These are phyloP conservation scores for Polypterus bichir DNA, from an alignment of 2,113 vertebrate species.

Conservation along the genomic window DNA sequence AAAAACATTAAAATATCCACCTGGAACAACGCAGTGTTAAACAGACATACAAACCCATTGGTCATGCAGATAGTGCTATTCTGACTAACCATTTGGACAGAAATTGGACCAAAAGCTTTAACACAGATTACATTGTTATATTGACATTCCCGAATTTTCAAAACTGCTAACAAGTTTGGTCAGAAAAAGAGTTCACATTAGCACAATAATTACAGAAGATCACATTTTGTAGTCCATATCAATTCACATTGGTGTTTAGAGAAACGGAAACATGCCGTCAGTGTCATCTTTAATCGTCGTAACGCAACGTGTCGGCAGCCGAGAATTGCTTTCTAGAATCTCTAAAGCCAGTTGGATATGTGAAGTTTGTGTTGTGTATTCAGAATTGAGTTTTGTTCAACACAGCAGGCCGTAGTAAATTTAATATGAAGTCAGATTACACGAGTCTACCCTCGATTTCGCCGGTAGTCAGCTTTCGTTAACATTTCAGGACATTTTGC, in stretches of 20 bases:
- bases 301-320: slow-evolving; percentile 30
- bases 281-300: slow-evolving; percentile 33
- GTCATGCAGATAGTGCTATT: slow-evolving; percentile 85
- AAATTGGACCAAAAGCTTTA: slow-evolving; percentile 71
- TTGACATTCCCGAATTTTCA: slow-evolving; percentile 63
- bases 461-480: too few species aligned
- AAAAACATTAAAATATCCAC: slow-evolving; percentile 69
- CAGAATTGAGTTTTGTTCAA: too few species aligned
- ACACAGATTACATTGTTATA: slow-evolving; percentile 72
- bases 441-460: too few species aligned
- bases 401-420: too few species aligned
- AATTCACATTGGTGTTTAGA: slow-evolving; percentile 65
- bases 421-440: too few species aligned
- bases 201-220: slow-evolving; percentile 78
- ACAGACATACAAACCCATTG: slow-evolving; percentile 69
- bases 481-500: too few species aligned
- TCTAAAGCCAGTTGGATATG: too few species aligned
- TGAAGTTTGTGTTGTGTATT: too few species aligned
- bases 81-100: slow-evolving; percentile 66
- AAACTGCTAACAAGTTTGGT: slow-evolving; percentile 71
- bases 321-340: too few species aligned
- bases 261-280: slow-evolving; percentile 52
- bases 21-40: slow-evolving; percentile 74
- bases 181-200: slow-evolving; percentile 77
- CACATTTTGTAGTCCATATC: slow-evolving; percentile 58